These are phyloP conservation scores for Drosophila pseudotakahashii DNA, from an alignment of 2,888 invertebrate genomes.

Conservation along the genomic window DNA sequence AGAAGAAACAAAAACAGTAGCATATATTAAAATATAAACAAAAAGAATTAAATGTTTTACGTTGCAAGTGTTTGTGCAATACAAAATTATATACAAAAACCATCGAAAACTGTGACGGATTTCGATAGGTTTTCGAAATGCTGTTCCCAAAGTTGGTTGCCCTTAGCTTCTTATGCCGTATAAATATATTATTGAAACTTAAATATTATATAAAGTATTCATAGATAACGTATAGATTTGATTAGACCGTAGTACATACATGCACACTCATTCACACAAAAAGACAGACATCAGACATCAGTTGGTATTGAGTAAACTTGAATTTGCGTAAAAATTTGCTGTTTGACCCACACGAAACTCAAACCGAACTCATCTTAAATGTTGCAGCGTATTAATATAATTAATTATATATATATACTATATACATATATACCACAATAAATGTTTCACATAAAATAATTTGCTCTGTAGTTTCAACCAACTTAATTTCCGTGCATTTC, in stretches of 20 bases:
- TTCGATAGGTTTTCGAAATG: conserved; percentile 32
- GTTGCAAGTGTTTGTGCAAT: conserved; percentile 36
- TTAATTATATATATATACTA: conserved; percentile 44
- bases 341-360: conserved; percentile 41
- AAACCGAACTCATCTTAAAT: conserved; percentile 52
- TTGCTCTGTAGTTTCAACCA: conserved; percentile 57
- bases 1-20: not conserved
- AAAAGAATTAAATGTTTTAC: conserved; percentile 32
- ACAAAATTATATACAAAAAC: conserved; percentile 12
- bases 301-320: conserved; percentile 52
- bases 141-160: conserved; percentile 58
- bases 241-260: conserved; percentile 60
- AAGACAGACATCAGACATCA: conserved; percentile 39
- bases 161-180: conserved; percentile 70
- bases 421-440: conserved; percentile 62
- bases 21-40: not conserved
- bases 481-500: conserved; percentile 38
- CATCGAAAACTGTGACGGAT: conserved; percentile 1
- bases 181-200: conserved; percentile 48
- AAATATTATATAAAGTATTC: conserved; percentile 56
- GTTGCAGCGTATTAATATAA: conserved; percentile 57
- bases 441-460: conserved; percentile 76
- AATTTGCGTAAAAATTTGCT: conserved; percentile 43
- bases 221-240: conserved; percentile 62
- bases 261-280: conserved; percentile 41